phyloP scores from a whole-genome alignment of 2,888 invertebrate genomes.

The Antheraea assamensis region DNA sequence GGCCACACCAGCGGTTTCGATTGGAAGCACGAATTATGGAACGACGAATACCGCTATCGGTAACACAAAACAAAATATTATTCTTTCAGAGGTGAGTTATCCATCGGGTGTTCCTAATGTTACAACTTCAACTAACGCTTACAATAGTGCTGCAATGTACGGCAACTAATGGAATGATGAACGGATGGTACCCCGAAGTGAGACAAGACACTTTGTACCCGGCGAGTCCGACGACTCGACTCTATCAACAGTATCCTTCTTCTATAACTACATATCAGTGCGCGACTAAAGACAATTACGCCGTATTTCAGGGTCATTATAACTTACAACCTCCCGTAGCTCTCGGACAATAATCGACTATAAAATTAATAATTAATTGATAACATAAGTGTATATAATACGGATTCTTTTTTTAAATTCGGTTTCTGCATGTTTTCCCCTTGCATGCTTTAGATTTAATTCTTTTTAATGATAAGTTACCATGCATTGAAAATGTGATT shows the following conservation, averaged over 20 bases:
- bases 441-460: constrained; percentile 25
- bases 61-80: constrained; percentile 48
- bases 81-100: constrained; percentile 49
- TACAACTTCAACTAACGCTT: constrained; percentile 46
- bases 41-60: constrained; percentile 54
- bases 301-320: constrained; percentile 77
- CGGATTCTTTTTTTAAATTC: constrained; percentile 3
- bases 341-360: constrained; percentile 63
- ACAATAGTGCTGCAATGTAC: constrained; percentile 56
- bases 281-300: constrained; percentile 73
- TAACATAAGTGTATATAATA: background rate
- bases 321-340: constrained; percentile 74
- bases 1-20: constrained; percentile 33
- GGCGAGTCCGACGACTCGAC: constrained; percentile 44
- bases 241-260: constrained; percentile 70
- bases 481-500: constrained; percentile 54
- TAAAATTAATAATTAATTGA: background rate
- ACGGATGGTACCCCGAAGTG: constrained; percentile 67
- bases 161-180: constrained; percentile 53
- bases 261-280: constrained; percentile 71
- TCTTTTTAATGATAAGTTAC: constrained; percentile 55
- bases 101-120: constrained; percentile 46
- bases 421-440: constrained; percentile 2
- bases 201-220: constrained; percentile 65
- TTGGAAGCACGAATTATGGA: constrained; percentile 65